Base-by-base conservation (phyloP, 1,140 invertebrate species). In the Theocolax elegans region DNA sequence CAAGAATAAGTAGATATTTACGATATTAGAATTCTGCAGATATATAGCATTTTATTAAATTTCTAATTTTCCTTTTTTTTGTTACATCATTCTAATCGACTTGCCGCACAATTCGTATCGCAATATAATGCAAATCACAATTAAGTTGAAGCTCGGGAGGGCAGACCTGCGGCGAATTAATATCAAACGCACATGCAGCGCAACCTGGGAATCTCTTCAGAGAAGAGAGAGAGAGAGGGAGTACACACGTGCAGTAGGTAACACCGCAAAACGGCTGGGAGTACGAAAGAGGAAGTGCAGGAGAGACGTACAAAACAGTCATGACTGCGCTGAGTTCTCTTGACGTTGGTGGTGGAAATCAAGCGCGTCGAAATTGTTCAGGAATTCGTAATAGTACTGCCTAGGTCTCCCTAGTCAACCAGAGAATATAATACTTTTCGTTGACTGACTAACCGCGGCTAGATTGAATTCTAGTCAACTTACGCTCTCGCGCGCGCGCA, bases 61-160 rank as follows among this genome's bases (percentile, higher is more conserved):
- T n/a, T n/a, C n/a, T n/a, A n/a, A n/a, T n/a, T n/a, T n/a, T n/a
- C n/a, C n/a, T n/a, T n/a, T n/a, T n/a, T n/a, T n/a, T n/a, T n/a
- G n/a, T n/a, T n/a, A n/a, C n/a, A n/a, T n/a, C 38, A 27, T 53
- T 54, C 25, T 40, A 54, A 65, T 65, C 35, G 49, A 53, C 63
- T 65, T 31, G 17, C 38, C 10, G 49, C 64, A 25, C 21, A 25
- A 44, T 66, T 56, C n/a, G n/a, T n/a, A 56, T 66, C 38, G 15
- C 51, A 56, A 56, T 66, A 56, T 65, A 56, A 56, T 56, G 51
- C 51, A 29, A 66, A 56, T 56, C 19, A 44, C 51, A 66, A 56
- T 66, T 66, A 66, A 66, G 25, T 56, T 31, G 23, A n/a, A 56
- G 27, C 51, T 40, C 31, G 44, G 1, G 21, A 0, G 7, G 17